A percentile compares a stretch with the other conserved stretches of the same genome.
These are phyloP conservation scores for Pyrgus malvae DNA, from an alignment of 2,888 invertebrate species.

Conservation along the genomic window DNA sequence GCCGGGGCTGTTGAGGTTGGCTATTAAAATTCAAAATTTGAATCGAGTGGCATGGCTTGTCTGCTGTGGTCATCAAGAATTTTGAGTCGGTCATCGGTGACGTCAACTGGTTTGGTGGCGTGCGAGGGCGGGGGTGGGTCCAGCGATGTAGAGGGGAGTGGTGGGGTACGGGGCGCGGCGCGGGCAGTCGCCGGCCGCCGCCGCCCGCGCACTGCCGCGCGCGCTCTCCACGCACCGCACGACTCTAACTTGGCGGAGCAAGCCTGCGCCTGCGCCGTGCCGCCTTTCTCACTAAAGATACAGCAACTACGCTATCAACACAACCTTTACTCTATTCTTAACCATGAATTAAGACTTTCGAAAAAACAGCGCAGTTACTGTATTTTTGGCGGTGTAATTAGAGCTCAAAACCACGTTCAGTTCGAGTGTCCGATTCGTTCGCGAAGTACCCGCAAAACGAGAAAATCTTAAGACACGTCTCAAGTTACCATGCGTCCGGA, in stretches of 20 bases:
- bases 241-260: conserved; percentile 43
- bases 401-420: conserved; percentile 37
- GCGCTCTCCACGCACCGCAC: conserved; percentile 62
- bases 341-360: not conserved
- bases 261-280: conserved; percentile 39
- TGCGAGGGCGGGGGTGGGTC: conserved; percentile 53
- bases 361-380: conserved; percentile 4
- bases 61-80: conserved; percentile 39
- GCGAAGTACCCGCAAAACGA: conserved; percentile 37
- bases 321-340: not conserved
- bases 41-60: conserved; percentile 37
- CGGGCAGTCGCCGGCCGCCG: conserved; percentile 59
- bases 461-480: conserved; percentile 4
- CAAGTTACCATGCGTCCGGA: conserved; percentile 19
- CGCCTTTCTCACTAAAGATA: conserved; percentile 33
- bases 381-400: conserved; percentile 30
- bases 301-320: conserved; percentile 18
- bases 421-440: conserved; percentile 40
- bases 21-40: conserved; percentile 39
- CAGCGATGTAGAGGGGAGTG: conserved; percentile 42
- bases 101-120: conserved; percentile 56
- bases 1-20: conserved; percentile 42
- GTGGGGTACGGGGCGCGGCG: conserved; percentile 60
- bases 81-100: conserved; percentile 48
- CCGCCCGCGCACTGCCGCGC: conserved; percentile 60